Conservation (phyloP, 2,113 vertebrate genomes). For the Rhineura floridana region DNA sequence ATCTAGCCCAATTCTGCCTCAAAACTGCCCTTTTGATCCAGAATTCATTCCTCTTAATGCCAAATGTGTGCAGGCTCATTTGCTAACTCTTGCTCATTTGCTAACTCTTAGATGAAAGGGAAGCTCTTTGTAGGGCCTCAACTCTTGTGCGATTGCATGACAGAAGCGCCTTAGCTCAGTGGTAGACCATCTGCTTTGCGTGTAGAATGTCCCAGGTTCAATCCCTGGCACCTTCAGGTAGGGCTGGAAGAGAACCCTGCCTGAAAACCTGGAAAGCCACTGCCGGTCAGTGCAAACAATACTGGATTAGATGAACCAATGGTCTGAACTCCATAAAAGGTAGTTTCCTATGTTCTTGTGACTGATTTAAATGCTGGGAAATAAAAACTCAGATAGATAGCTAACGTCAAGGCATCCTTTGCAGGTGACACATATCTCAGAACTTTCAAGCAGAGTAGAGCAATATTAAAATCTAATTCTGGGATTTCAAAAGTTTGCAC, state of each 20-base stretch:
- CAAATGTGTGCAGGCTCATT: not conserved
- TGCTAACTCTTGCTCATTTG: not conserved
- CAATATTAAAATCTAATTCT: not conserved
- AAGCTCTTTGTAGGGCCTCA: not conserved
- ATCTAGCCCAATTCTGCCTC: not conserved
- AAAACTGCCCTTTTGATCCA: not conserved
- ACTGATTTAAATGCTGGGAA: no score
- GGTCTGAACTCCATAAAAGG: no score
- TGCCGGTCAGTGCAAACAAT: not conserved
- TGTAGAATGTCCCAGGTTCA: no score
- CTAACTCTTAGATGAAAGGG: not conserved
- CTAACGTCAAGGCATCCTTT: not conserved
- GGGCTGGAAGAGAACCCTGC: no score
- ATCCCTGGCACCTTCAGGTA: no score
- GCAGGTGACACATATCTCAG: not conserved
- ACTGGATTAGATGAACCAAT: no score
- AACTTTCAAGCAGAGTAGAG: not conserved
- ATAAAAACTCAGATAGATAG: not conserved
- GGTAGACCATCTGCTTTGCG: no score
- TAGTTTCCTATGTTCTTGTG: no score
- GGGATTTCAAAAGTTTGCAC: not conserved
- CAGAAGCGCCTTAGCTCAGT: no score
- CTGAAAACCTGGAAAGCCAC: no score
- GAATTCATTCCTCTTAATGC: not conserved
- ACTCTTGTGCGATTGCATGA: not conserved